phyloP scores from a whole-genome alignment of 2,797 vertebrate species.

The Enteromius paludinosus region DNA sequence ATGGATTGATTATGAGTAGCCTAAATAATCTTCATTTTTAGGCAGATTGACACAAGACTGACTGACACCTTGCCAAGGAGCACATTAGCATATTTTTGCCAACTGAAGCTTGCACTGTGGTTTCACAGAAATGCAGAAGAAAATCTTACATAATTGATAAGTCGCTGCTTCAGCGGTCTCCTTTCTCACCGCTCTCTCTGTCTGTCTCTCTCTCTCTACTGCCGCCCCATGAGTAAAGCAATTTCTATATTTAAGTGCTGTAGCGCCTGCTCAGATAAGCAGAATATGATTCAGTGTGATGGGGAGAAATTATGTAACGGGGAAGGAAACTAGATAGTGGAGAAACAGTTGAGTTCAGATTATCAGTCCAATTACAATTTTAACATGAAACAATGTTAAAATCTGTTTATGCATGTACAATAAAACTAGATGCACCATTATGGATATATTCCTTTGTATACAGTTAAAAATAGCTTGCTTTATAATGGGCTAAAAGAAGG shows the following conservation, averaged over 20 bases:
- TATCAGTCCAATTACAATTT: neutral
- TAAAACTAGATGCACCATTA: neutral
- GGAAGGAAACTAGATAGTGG: conserved; percentile 61
- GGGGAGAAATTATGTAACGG: conserved; percentile 78
- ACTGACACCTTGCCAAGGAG: neutral
- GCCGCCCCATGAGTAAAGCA: conserved; percentile 55
- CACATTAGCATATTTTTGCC: neutral
- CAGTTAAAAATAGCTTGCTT: neutral
- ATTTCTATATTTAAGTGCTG: conserved; percentile 69
- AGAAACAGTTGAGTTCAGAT: neutral
- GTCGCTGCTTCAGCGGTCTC: conserved; percentile 27
- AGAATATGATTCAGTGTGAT: conserved; percentile 79
- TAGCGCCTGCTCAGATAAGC: conserved; percentile 65
- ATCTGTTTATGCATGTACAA: neutral
- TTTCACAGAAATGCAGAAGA: conserved; percentile 51
- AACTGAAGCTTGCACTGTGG: conserved; percentile 18
- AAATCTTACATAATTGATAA: conserved; percentile 60
- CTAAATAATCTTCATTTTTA: neutral
- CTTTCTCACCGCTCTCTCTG: conserved; percentile 2
- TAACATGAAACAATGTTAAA: neutral
- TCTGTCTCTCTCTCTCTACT: conserved; percentile 19
- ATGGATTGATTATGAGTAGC: neutral
- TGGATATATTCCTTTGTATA: neutral
- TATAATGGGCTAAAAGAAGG: neutral
- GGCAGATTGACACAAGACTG: neutral